Conservation (phyloP, 2,113 vertebrate species). For the Perca flavescens region DNA sequence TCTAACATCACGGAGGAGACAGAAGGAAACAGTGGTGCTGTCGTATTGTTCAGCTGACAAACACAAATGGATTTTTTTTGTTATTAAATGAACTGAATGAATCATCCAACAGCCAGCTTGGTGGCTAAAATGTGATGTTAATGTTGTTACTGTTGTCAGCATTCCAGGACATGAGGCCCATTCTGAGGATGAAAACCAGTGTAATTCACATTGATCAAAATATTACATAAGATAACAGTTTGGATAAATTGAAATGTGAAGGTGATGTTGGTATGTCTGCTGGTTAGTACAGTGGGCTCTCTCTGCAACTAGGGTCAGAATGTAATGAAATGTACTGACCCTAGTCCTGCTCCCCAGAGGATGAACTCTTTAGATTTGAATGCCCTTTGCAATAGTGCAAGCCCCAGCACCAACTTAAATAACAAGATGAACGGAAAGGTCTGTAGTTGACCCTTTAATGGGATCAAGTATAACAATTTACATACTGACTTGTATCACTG, state of each 20-base stretch:
- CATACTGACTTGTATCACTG: too few relatives aligned
- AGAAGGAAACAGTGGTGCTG: neutral
- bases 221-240: too few relatives aligned
- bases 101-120: constrained; percentile 18
- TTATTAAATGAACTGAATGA: constrained; percentile 38
- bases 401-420: neutral
- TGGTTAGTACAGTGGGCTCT: neutral
- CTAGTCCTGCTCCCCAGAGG: neutral
- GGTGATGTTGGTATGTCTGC: neutral
- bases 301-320: neutral
- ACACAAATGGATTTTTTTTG: constrained; percentile 30
- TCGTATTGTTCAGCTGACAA: constrained; percentile 25
- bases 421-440: too few relatives aligned
- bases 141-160: neutral
- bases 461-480: too few relatives aligned
- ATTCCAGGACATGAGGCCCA: constrained; percentile 6
- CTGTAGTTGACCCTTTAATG: too few relatives aligned
- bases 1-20: constrained; percentile 11
- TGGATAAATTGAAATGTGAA: neutral
- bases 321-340: too few relatives aligned
- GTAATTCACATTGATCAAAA: neutral
- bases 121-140: constrained; percentile 35
- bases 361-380: neutral
- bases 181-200: neutral
- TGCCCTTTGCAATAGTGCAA: neutral